Conservation (phyloP, 2,113 vertebrate species). For the Dissostichus mawsoni region DNA sequence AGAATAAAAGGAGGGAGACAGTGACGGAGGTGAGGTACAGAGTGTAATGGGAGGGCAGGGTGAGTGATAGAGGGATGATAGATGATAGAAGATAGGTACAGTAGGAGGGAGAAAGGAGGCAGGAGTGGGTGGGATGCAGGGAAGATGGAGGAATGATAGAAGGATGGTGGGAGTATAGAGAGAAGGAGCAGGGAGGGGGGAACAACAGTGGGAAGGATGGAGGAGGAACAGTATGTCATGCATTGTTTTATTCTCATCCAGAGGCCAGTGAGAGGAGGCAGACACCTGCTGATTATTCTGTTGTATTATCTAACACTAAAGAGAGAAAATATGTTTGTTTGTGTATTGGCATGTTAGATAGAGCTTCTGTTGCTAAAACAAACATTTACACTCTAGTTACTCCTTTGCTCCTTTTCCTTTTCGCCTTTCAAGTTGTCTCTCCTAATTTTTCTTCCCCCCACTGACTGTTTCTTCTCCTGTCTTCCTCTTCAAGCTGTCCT, state of each 20-base stretch:
- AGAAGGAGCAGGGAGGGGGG: conserved; percentile 56
- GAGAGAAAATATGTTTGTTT: conserved; percentile 52
- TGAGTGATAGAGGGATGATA: conserved; percentile 39
- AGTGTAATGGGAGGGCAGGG: conserved; percentile 4
- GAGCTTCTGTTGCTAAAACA: conserved; percentile 43
- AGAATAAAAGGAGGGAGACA: not conserved
- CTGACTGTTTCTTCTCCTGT: not conserved
- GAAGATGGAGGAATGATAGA: conserved; percentile 54
- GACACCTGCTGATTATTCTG: conserved; percentile 74
- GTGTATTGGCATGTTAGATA: conserved; percentile 59
- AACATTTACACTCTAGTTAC: conserved; percentile 34
- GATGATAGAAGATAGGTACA: not conserved
- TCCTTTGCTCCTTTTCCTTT: not conserved
- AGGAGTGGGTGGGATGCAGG: conserved; percentile 13
- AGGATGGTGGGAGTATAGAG: conserved; percentile 67
- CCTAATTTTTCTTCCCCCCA: not conserved
- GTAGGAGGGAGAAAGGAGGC: conserved; percentile 28
- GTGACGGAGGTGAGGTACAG: conserved; percentile 24
- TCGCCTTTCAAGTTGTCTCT: not conserved
- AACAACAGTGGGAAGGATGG: conserved; percentile 67
- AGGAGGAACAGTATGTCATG: conserved; percentile 76
- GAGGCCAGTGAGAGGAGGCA: conserved; percentile 76
- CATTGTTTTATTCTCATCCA: conserved; percentile 78
- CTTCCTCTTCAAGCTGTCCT: not conserved
- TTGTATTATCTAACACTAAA: conserved; percentile 71